Evolutionary conservation across 2,797 vertebrate genomes (phyloP).

Genomic region (Pipistrellus pygmaeus): DNA sequence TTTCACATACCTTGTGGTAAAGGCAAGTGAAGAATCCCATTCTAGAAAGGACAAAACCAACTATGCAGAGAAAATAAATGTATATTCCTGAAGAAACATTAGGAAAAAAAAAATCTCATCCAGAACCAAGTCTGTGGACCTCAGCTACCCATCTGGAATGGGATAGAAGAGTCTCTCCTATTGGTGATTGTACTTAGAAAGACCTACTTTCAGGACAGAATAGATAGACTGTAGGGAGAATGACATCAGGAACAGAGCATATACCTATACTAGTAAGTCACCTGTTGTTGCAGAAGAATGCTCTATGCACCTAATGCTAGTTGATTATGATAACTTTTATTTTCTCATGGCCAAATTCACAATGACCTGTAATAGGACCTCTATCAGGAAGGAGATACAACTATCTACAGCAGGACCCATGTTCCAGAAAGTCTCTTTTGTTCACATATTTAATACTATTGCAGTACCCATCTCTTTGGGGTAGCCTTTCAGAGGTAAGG

Average conservation of each 20-base stretch:
- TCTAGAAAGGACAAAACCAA: neutral
- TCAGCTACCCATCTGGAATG: neutral
- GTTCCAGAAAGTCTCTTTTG: neutral
- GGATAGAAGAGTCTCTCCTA: neutral
- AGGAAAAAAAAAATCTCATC: neutral
- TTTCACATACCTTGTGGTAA: neutral
- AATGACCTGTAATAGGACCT: neutral
- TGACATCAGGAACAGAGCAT: neutral
- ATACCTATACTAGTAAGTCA: neutral
- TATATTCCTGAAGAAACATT: neutral
- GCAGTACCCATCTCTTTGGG: neutral
- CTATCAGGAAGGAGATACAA: neutral
- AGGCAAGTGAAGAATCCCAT: neutral
- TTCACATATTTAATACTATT: neutral
- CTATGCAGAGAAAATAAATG: neutral
- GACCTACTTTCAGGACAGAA: neutral
- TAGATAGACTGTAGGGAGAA: neutral
- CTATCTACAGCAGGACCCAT: neutral
- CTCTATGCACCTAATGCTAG: neutral
- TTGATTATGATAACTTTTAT: neutral
- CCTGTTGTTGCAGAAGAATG: neutral
- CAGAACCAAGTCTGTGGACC: neutral
- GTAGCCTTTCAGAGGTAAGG: neutral
- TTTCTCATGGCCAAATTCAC: slow-evolving; percentile 26
- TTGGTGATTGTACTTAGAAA: neutral